Conservation (phyloP, 2,888 invertebrate species). For the Capitulum mitella region DNA sequence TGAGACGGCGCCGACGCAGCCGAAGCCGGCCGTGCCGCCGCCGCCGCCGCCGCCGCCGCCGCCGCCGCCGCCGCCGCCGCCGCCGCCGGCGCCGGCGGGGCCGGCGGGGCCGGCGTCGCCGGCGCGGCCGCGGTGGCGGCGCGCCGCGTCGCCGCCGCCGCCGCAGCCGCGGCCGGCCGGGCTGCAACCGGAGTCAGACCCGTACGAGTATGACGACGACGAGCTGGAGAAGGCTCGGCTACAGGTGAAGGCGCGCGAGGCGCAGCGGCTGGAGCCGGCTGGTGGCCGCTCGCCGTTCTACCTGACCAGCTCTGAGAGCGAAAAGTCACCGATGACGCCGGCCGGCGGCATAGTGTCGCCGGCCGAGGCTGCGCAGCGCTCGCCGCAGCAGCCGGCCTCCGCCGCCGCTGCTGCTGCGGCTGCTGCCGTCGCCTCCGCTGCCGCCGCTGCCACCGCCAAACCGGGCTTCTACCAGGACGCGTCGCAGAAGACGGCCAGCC, state of each 20-base stretch:
- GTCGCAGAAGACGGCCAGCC: not conserved
- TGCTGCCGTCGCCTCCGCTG: not conserved
- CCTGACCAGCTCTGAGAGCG: slow-evolving; percentile 13
- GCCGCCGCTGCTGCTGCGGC: not conserved
- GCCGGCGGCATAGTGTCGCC: slow-evolving; percentile 17
- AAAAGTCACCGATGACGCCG: slow-evolving; percentile 24
- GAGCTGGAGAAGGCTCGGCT: slow-evolving; percentile 19
- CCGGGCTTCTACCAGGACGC: slow-evolving; percentile 25
- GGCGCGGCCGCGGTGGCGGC: slow-evolving; percentile 8
- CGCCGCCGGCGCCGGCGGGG: not conserved
- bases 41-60: not conserved
- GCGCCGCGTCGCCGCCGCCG: slow-evolving; percentile 16
- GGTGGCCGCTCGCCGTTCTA: not conserved
- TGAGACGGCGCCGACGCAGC: not conserved
- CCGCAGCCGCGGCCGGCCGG: not conserved
- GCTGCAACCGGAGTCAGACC: not conserved
- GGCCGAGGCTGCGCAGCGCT: slow-evolving; percentile 12
- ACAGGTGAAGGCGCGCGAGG: slow-evolving; percentile 25
- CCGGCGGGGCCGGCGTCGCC: not conserved
- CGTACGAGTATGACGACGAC: slow-evolving; percentile 19
- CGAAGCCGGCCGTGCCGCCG: not conserved
- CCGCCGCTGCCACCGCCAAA: not conserved
- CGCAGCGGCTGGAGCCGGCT: not conserved
- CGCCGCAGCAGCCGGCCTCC: not conserved
- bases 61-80: not conserved